A percentile compares a stretch with the other conserved stretches of the same genome.
phyloP scores from a whole-genome alignment of 1,140 invertebrate genomes.

The Cyrtorhinus lividipennis region DNA sequence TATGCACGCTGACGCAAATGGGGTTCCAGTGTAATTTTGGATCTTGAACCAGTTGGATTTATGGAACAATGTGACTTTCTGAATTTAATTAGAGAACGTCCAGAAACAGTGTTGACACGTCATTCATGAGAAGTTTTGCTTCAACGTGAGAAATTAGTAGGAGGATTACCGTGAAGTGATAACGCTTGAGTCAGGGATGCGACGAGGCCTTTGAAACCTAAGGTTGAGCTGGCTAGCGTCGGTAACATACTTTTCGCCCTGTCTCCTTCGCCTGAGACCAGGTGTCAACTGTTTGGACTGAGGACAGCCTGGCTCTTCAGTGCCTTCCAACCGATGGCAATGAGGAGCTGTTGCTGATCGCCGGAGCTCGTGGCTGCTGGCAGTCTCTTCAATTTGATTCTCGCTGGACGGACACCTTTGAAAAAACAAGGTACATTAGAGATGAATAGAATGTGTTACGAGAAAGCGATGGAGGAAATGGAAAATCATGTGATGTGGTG shows the following conservation, averaged over 20 bases:
- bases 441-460: not conserved
- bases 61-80: no score
- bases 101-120: no score
- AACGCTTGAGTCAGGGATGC: constrained; percentile 5
- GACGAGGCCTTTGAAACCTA: constrained; percentile 46
- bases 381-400: not conserved
- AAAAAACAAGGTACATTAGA: not conserved
- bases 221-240: constrained; percentile 57
- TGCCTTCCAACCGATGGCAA: constrained; percentile 25
- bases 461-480: not conserved
- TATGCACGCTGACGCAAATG: no score
- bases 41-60: no score
- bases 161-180: not conserved
- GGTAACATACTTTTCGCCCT: constrained; percentile 55
- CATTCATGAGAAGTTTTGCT: no score
- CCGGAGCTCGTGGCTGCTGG: constrained; percentile 23
- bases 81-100: no score
- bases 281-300: constrained; percentile 33
- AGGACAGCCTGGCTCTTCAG: not conserved
- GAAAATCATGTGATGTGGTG: no score
- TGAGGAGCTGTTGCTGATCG: constrained; percentile 33
- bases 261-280: constrained; percentile 46
- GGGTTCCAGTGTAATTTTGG: no score
- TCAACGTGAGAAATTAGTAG: constrained; percentile 3
- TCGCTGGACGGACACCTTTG: constrained; percentile 8